Evolutionary conservation across 2,113 vertebrate genomes (phyloP).

Genomic region (Saguinus midas): DNA sequence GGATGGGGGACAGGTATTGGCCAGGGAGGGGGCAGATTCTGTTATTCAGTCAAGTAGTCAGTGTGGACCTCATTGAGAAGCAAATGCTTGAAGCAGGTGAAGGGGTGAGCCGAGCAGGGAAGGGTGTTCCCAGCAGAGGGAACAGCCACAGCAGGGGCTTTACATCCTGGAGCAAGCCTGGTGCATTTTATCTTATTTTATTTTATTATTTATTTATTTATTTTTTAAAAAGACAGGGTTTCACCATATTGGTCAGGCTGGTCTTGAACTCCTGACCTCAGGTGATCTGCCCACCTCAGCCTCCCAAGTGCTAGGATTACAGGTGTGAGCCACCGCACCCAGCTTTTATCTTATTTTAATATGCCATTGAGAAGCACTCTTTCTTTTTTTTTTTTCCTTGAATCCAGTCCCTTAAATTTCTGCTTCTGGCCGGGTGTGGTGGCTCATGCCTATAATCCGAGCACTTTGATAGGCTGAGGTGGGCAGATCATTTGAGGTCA

Average conservation of each 20-base stretch:
- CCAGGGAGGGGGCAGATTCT: fast-evolving
- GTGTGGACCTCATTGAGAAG: neutral
- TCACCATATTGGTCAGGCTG: too few relatives aligned
- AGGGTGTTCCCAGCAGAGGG: neutral
- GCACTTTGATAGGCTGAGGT: too few relatives aligned
- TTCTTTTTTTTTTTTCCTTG: neutral
- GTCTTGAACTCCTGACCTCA: too few relatives aligned
- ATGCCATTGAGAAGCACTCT: neutral
- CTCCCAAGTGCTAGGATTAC: too few relatives aligned
- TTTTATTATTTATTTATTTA: too few relatives aligned
- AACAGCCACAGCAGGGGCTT: neutral
- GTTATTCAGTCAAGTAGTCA: neutral
- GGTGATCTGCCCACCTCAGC: too few relatives aligned
- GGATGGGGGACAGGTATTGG: neutral
- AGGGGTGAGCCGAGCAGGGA: neutral
- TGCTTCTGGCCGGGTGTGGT: neutral
- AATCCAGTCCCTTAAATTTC: neutral
- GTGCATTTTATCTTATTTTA: neutral
- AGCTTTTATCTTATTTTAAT: neutral
- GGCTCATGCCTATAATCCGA: too few relatives aligned
- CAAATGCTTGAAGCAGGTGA: neutral
- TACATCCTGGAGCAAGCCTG: neutral
- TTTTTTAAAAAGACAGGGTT: too few relatives aligned
- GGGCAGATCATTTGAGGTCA: too few relatives aligned
- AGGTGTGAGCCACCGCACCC: too few relatives aligned